These are phyloP conservation scores for Lagorchestes hirsutus DNA, from an alignment of 2,797 vertebrate species.

Conservation along the genomic window DNA sequence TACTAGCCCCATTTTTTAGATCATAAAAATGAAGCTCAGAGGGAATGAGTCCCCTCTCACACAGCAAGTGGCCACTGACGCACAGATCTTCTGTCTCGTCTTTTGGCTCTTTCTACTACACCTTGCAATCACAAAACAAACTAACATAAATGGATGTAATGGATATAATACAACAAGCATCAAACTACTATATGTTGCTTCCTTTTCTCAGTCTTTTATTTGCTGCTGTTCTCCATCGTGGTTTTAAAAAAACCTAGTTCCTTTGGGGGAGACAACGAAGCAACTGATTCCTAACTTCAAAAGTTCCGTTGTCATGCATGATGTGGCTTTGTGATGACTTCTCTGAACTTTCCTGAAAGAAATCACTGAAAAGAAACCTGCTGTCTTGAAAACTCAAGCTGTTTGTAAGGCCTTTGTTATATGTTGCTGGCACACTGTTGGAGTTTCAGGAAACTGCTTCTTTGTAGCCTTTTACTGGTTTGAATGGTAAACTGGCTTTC, in stretches of 20 bases:
- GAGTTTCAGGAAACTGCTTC: conserved; percentile 40
- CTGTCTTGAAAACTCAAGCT: conserved; percentile 53
- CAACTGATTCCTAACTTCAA: conserved; percentile 55
- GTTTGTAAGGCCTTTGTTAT: conserved; percentile 45
- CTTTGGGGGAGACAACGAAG: neutral
- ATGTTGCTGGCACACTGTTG: conserved; percentile 36
- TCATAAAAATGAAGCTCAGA: neutral
- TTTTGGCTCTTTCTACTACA: neutral
- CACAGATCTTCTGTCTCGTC: neutral
- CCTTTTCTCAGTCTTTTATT: neutral
- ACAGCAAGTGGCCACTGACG: neutral
- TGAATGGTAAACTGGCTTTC: conserved; percentile 52
- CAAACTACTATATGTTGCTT: neutral
- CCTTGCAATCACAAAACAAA: neutral
- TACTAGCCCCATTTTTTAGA: neutral
- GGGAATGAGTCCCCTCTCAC: neutral
- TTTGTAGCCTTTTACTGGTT: conserved; percentile 44
- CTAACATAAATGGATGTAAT: neutral
- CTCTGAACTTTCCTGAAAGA: conserved; percentile 50
- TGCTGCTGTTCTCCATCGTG: neutral
- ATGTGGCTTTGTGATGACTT: conserved; percentile 53
- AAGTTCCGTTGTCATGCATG: neutral
- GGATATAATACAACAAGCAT: neutral
- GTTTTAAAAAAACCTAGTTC: conserved; percentile 21
- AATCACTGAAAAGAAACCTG: conserved; percentile 35